Evolutionary conservation across 2,113 vertebrate species (phyloP).

Genomic region (Nyctibius bracteatus): DNA sequence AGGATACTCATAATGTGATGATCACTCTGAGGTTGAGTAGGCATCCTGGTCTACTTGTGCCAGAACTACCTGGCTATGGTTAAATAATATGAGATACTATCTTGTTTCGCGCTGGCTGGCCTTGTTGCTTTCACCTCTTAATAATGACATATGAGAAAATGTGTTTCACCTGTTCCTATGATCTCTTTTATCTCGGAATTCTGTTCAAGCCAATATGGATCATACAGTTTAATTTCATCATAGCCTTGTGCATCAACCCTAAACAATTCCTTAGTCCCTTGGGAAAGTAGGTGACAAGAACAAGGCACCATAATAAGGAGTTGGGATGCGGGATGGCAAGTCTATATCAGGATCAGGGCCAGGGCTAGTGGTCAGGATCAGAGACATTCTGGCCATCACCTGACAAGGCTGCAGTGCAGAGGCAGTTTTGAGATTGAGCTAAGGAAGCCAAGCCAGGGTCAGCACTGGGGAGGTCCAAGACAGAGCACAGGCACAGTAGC

Average conservation of each 20-base stretch:
- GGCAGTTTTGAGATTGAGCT: background rate
- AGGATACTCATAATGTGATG: background rate
- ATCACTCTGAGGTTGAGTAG: background rate
- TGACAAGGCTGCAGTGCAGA: background rate
- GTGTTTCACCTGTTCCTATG: background rate
- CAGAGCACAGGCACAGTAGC: background rate
- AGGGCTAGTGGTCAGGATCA: background rate
- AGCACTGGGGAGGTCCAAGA: background rate
- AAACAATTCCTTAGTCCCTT: background rate
- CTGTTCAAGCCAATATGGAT: background rate
- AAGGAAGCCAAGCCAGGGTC: background rate
- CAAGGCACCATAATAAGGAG: background rate
- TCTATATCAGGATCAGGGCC: background rate
- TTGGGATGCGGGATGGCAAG: rapidly evolving
- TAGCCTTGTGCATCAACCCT: background rate
- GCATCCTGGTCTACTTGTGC: background rate
- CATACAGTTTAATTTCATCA: background rate
- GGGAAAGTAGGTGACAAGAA: background rate
- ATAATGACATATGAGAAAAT: background rate
- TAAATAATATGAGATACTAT: background rate
- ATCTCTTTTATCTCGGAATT: background rate
- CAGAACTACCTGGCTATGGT: background rate
- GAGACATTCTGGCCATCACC: background rate
- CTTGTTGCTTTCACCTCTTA: background rate
- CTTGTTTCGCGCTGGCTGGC: background rate